Percentiles rank a stretch among this genome's conserved stretches.
Evolutionary conservation across 1,140 invertebrate species (phyloP).

Genomic region (Homalodisca vitripennis): DNA sequence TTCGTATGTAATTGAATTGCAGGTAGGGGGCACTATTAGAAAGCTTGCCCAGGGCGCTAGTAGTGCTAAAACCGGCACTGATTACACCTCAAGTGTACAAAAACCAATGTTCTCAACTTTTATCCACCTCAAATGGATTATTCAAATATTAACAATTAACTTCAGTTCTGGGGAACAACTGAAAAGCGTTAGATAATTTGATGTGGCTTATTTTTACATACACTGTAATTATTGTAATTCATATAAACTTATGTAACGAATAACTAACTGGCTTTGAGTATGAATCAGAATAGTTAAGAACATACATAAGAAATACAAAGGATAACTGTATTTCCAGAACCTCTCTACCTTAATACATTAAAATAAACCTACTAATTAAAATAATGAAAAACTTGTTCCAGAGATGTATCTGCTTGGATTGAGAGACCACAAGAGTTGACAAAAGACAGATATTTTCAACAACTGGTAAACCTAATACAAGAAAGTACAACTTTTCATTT

Average conservation of each 20-base stretch:
- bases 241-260: not conserved
- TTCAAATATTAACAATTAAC: too few species aligned
- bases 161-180: too few species aligned
- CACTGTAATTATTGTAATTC: not conserved
- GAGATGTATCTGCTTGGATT: slow-evolving; percentile 33
- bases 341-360: not conserved
- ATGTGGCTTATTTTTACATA: not conserved
- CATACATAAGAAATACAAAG: not conserved
- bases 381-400: too few species aligned
- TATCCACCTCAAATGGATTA: too few species aligned
- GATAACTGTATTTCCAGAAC: not conserved
- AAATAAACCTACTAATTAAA: too few species aligned
- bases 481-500: slow-evolving; percentile 36
- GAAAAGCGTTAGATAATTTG: too few species aligned
- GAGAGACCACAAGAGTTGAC: slow-evolving; percentile 36
- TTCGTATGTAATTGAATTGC: too few species aligned
- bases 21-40: too few species aligned
- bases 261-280: not conserved
- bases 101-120: too few species aligned
- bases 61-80: too few species aligned
- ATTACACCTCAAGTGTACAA: too few species aligned
- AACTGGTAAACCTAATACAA: slow-evolving; percentile 34
- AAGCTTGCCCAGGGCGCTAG: too few species aligned
- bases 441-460: slow-evolving; percentile 36
- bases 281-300: not conserved